Evolutionary conservation across 2,113 vertebrate species (phyloP).

Genomic region (Neomonachus schauinslandi): DNA sequence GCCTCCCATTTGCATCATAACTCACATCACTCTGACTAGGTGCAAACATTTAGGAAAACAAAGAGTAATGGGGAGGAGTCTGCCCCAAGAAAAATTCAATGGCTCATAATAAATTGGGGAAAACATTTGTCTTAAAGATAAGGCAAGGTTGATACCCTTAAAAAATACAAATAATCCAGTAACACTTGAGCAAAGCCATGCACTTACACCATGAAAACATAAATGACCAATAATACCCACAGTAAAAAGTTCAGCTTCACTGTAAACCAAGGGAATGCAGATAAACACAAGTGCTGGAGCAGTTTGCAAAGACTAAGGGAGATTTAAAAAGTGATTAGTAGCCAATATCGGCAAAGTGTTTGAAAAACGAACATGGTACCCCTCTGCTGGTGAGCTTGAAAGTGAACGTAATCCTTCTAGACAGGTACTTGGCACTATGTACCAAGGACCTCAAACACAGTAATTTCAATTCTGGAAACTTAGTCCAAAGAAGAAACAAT

Average conservation of each 20-base stretch:
- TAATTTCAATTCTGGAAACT: not conserved
- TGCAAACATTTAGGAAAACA: not conserved
- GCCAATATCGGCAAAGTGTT: not conserved
- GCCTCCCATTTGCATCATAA: not conserved
- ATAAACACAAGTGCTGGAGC: not conserved
- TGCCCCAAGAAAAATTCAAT: not conserved
- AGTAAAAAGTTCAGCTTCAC: not conserved
- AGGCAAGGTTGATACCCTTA: not conserved
- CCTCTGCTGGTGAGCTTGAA: not conserved
- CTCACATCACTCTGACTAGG: not conserved
- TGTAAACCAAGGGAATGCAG: not conserved
- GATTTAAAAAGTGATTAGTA: not conserved
- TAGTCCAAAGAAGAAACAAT: not conserved
- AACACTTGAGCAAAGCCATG: not conserved
- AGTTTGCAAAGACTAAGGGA: not conserved
- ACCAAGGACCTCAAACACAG: not conserved
- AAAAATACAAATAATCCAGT: not conserved
- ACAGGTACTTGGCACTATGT: not conserved
- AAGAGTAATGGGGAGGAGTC: not conserved
- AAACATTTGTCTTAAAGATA: not conserved
- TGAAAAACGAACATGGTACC: not conserved
- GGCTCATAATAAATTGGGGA: not conserved
- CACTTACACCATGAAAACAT: not conserved
- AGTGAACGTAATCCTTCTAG: not conserved
- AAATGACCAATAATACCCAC: not conserved